Percentiles rank a stretch among this genome's conserved stretches.
Conservation (phyloP, 2,797 vertebrate genomes). For the Catamblyrhynchus diadema region DNA sequence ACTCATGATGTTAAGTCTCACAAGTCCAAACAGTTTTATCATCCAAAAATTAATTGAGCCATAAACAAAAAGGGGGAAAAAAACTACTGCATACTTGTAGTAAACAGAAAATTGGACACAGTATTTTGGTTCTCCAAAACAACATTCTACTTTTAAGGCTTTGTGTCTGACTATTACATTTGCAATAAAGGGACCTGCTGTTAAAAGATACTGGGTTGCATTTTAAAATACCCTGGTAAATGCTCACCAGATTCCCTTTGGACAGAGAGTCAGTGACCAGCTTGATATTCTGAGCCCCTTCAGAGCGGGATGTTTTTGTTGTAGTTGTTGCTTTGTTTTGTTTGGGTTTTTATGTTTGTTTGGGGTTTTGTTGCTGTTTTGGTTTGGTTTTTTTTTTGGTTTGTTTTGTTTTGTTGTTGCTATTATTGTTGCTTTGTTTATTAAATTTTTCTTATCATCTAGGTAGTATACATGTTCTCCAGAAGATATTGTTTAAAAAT, state of each 20-base stretch:
- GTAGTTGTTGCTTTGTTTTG: not conserved
- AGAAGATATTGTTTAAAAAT: not conserved
- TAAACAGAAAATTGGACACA: not conserved
- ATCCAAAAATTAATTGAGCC: not conserved
- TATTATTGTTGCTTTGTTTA: not conserved
- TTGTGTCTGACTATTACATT: not conserved
- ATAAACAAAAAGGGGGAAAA: not conserved
- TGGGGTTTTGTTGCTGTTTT: not conserved
- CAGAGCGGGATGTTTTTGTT: not conserved
- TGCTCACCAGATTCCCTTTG: not conserved
- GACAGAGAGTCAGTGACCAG: rapidly evolving
- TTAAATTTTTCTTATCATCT: not conserved
- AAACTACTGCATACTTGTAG: not conserved
- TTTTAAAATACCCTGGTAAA: not conserved
- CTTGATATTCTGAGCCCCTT: not conserved
- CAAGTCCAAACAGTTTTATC: not conserved
- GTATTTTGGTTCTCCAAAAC: not conserved
- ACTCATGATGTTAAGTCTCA: not conserved
- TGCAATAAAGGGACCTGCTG: not conserved
- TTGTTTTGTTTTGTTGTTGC: not conserved
- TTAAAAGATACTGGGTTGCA: not conserved
- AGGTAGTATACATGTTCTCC: not conserved
- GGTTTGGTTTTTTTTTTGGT: no score
- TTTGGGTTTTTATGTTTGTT: not conserved
- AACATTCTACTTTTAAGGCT: not conserved